Base-by-base conservation (phyloP, 2,797 vertebrate species). In the Smutsia temminckii region DNA sequence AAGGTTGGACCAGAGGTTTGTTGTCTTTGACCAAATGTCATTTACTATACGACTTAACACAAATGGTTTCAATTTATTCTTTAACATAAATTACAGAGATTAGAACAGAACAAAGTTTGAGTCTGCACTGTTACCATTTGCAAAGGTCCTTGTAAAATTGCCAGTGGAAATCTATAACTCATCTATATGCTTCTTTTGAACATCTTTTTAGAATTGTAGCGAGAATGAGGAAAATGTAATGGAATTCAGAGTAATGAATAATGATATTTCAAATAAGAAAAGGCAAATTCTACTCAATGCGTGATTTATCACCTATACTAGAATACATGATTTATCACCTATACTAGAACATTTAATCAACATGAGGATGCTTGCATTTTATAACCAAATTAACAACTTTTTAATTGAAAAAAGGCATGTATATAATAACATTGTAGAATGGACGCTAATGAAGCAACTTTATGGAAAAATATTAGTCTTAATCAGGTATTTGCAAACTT, bases 401-500 rank as follows among this genome's bases (percentile, higher is more conserved):
- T 49, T 61, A 89, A 83, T 34, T 66, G 64, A 57, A 57, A 72
- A 18, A 66, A 75, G 32, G 3, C 3, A n/a, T 42, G 5, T 3
- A n/a, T 42, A 4, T 71, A 66, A 85, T 89, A 57, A 37, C 3
- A 29, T 37, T 90, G 3, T 49, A 92, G 61, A 66, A 87, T 79
- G 8, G 83, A 34, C 46, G 85, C 63, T 92, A 85, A 90, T 11
- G 32, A 75, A 87, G 37, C 53, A 96, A 34, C 2, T 49, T 18
- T 29, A 37, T 71, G 12, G 68, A 23, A 95, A 97, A 97, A 94
- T 94, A 7, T 51, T 83, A 80, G 68, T 93, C 29, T 42, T 4
- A 84, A 42, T 83, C 1, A 3, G 6, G 32, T 96, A 91, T 91
- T 97, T 97, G 53, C 55, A 79, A 93, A 77, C 3, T 88, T n/a